Percentiles rank a stretch among this genome's conserved stretches.
phyloP scores from a whole-genome alignment of 2,888 invertebrate genomes.

The Apamea sordens region DNA sequence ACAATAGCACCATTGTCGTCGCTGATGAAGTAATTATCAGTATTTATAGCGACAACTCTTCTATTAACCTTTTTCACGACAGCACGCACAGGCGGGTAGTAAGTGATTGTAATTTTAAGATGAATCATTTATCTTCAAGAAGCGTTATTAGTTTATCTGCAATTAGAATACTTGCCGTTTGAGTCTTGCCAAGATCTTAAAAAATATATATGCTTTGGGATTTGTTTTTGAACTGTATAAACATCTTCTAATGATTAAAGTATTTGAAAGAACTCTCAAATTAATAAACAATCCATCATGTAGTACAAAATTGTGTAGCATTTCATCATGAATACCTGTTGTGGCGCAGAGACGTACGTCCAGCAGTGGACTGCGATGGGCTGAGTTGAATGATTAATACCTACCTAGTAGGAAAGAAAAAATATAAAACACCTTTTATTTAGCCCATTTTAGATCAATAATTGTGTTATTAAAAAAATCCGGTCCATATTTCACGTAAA shows the following conservation, averaged over 20 bases:
- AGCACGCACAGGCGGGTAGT: slow-evolving; percentile 42
- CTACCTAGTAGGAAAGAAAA: neutral
- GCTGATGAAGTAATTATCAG: slow-evolving; percentile 62
- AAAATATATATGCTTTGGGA: too few species aligned
- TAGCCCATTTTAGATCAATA: neutral
- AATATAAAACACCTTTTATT: neutral
- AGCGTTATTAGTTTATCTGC: slow-evolving; percentile 2
- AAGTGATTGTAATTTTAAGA: slow-evolving; percentile 9
- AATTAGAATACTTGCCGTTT: neutral
- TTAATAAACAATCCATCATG: neutral
- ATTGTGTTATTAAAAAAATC: neutral
- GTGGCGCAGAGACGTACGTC: too few species aligned
- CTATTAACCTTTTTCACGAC: slow-evolving; percentile 43
- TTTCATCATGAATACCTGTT: neutral
- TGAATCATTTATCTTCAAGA: slow-evolving; percentile 25
- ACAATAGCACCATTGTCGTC: slow-evolving; percentile 52
- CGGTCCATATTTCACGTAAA: neutral
- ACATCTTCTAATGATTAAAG: neutral
- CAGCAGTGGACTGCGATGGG: too few species aligned
- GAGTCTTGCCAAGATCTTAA: neutral
- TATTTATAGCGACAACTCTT: slow-evolving; percentile 45
- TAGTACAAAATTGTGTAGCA: neutral
- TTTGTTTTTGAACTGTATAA: neutral
- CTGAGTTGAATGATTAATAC: neutral
- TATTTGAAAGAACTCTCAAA: neutral